phyloP scores from a whole-genome alignment of 2,888 invertebrate genomes.

The Chromoteleia sp. region DNA sequence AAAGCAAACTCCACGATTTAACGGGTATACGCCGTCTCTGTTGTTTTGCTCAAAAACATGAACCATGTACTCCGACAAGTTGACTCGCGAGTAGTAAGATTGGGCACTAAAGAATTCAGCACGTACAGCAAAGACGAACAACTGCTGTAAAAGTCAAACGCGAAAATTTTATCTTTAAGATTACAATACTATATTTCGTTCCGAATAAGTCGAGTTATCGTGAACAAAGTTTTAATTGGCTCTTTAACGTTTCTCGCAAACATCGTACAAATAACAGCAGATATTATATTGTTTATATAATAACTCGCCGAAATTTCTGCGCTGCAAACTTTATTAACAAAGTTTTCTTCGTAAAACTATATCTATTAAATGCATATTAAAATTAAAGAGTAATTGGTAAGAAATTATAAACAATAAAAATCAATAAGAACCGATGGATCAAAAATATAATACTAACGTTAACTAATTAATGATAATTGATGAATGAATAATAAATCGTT shows the following conservation, averaged over 20 bases:
- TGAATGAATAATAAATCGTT: too few species aligned
- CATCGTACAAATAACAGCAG: not conserved
- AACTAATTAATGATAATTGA: too few species aligned
- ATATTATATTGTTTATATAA: not conserved
- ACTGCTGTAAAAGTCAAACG: constrained; percentile 1
- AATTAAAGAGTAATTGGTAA: too few species aligned
- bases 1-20: constrained; percentile 3
- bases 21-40: not conserved
- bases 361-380: too few species aligned
- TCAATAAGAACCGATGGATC: too few species aligned
- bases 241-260: not conserved
- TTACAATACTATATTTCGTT: constrained; percentile 3
- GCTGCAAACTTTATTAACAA: too few species aligned
- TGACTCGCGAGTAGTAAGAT: not conserved
- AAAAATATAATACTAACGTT: too few species aligned
- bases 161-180: constrained; percentile 3
- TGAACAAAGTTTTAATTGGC: constrained; percentile 2
- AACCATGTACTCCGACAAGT: not conserved
- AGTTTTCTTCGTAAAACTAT: too few species aligned
- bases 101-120: not conserved
- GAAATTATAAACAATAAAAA: too few species aligned
- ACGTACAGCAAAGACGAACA: not conserved
- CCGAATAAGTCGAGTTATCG: constrained; percentile 5
- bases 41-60: not conserved
- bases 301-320: too few species aligned